These are phyloP conservation scores for Periophthalmus magnuspinnatus DNA, from an alignment of 2,797 vertebrate genomes.

Conservation along the genomic window DNA sequence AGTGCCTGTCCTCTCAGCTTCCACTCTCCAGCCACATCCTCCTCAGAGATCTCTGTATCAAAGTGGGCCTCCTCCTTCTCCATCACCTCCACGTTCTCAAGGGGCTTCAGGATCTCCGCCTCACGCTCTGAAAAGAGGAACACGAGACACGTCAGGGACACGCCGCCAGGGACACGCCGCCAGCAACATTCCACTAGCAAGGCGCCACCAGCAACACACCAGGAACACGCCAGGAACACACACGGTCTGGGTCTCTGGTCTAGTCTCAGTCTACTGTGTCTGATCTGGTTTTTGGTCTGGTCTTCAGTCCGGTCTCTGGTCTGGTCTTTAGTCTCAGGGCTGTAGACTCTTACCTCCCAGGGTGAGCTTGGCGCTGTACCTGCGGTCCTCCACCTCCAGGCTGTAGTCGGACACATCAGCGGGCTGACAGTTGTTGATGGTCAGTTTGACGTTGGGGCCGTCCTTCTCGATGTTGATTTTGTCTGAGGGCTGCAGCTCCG, in stretches of 20 bases:
- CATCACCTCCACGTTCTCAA: slow-evolving; percentile 88
- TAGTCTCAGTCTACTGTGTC: too few relatives aligned
- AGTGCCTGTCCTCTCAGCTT: slow-evolving; percentile 91
- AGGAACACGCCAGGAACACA: too few relatives aligned
- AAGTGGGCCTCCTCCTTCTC: slow-evolving; percentile 95
- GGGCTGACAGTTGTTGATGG: slow-evolving; percentile 88
- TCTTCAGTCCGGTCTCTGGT: not conserved
- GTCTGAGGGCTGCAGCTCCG: slow-evolving; percentile 86
- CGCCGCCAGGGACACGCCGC: too few relatives aligned
- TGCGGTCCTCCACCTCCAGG: slow-evolving; percentile 89
- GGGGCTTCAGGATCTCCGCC: slow-evolving; percentile 89
- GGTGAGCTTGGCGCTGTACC: slow-evolving; percentile 91
- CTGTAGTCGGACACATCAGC: slow-evolving; percentile 89
- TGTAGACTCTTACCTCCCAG: slow-evolving; percentile 83
- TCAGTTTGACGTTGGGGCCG: slow-evolving; percentile 83
- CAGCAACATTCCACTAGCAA: too few relatives aligned
- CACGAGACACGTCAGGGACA: not conserved
- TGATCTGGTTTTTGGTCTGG: not conserved
- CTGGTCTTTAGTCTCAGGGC: not conserved
- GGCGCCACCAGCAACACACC: not conserved
- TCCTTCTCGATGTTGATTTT: slow-evolving; percentile 89
- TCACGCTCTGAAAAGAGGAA: slow-evolving; percentile 83
- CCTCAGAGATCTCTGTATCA: slow-evolving; percentile 92
- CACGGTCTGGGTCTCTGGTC: too few relatives aligned
- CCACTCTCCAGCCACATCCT: slow-evolving; percentile 91